phyloP scores from a whole-genome alignment of 2,797 vertebrate genomes.

The Siniperca undulata region DNA sequence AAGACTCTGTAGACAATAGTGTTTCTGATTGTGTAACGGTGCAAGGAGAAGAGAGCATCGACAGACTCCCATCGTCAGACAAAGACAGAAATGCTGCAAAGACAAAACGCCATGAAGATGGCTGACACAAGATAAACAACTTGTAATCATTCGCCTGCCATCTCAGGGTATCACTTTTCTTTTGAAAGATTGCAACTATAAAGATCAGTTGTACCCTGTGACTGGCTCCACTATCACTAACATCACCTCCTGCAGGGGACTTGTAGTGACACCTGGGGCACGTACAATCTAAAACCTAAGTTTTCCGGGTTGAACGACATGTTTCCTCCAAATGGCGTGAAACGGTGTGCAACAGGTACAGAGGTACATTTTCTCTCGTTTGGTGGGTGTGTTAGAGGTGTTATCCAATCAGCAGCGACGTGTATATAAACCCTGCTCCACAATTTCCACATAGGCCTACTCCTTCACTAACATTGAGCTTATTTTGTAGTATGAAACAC shows the following conservation, averaged over 20 bases:
- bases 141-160: neutral
- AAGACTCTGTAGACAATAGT: constrained; percentile 20
- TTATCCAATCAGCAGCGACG: no score
- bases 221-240: neutral
- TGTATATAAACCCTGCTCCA: no score
- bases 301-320: no score
- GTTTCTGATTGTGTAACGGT: constrained; percentile 50
- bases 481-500: no score
- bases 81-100: constrained; percentile 30
- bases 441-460: no score
- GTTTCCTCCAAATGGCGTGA: no score
- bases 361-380: no score
- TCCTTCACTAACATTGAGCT: no score
- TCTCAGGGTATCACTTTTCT: neutral
- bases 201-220: neutral
- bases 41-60: neutral
- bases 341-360: no score
- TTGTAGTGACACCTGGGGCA: neutral
- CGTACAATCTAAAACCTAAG: no score
- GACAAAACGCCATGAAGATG: constrained; percentile 9
- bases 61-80: neutral
- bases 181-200: neutral
- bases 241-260: constrained; percentile 16
- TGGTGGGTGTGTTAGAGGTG: no score
- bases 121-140: neutral